Percentiles rank a stretch among this genome's conserved stretches.
These are phyloP conservation scores for Sardinella longiceps DNA, from an alignment of 2,797 vertebrate species.

Conservation along the genomic window DNA sequence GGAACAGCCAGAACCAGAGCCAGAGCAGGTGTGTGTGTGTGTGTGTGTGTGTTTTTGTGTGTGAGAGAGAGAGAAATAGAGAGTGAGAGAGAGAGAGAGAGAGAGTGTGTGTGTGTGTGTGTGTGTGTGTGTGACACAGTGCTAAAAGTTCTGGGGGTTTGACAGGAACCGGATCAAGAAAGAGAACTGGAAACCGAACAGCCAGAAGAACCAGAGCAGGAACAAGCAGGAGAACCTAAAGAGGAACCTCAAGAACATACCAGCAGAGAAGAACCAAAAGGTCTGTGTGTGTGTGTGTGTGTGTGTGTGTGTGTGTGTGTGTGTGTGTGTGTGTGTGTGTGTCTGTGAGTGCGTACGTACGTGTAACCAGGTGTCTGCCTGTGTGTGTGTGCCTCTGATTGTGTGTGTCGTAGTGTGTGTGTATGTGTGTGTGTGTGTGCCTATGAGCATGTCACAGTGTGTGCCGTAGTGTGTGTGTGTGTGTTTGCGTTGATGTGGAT, in stretches of 20 bases:
- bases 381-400: not conserved
- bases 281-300: not conserved
- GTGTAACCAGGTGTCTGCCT: not conserved
- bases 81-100: no score
- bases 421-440: not conserved
- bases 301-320: not conserved
- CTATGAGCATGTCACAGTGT: no score
- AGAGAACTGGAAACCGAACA: constrained; percentile 45
- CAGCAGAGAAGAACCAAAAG: not conserved
- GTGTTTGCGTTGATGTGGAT: no score
- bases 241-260: not conserved
- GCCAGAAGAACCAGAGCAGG: not conserved
- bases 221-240: not conserved
- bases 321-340: not conserved
- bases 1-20: constrained; percentile 42
- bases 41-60: constrained; percentile 6
- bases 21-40: not conserved
- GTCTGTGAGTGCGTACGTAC: not conserved
- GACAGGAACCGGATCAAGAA: constrained; percentile 51
- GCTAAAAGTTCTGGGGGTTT: not conserved
- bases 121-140: not conserved
- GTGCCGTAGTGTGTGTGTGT: no score
- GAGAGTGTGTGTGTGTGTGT: not conserved
- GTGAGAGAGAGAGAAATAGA: no score
- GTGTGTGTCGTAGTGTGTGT: not conserved